These are phyloP conservation scores for Coccyzus lansbergi DNA, from an alignment of 2,797 vertebrate species.

Conservation along the genomic window DNA sequence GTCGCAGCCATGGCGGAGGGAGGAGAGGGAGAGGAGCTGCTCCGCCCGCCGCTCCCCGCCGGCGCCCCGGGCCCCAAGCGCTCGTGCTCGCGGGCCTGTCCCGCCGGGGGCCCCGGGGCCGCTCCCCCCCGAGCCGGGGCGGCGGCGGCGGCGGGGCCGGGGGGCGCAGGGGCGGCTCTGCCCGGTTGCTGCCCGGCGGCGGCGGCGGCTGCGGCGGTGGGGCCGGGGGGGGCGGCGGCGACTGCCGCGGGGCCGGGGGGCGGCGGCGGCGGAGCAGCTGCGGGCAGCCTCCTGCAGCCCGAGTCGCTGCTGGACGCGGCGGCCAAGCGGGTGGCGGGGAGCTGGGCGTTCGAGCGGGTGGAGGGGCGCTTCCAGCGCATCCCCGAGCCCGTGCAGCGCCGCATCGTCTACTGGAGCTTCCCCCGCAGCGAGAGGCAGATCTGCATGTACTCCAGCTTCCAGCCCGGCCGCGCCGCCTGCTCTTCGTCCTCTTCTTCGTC, in stretches of 20 bases:
- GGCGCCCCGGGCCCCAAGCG: conserved; percentile 84
- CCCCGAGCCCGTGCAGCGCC: conserved; percentile 95
- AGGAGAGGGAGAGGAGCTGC: conserved; percentile 86
- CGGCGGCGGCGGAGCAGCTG: conserved; percentile 79
- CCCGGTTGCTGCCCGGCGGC: conserved; percentile 78
- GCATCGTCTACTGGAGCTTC: conserved; percentile 91
- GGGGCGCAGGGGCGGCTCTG: conserved; percentile 79
- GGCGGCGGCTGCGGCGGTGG: conserved; percentile 59
- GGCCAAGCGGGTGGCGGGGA: conserved; percentile 94
- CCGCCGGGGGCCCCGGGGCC: conserved; percentile 72
- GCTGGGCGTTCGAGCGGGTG: conserved; percentile 97
- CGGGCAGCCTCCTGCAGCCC: conserved; percentile 82
- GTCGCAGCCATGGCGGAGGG: conserved; percentile 92
- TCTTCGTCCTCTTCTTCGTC: no score
- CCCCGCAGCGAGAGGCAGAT: conserved; percentile 95
- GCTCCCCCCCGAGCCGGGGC: conserved; percentile 75
- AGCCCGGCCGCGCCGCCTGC: conserved; percentile 84
- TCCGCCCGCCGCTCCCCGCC: conserved; percentile 82
- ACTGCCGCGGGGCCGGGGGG: conserved; percentile 50
- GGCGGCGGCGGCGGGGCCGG: conserved; percentile 72
- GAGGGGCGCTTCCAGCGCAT: conserved; percentile 98
- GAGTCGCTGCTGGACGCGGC: conserved; percentile 95
- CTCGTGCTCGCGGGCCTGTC: conserved; percentile 87
- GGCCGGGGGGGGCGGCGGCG: conserved; percentile 79
- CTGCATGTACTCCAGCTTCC: conserved; percentile 98